Evolutionary conservation across 1,140 invertebrate genomes (phyloP).

Genomic region (Teleopsis dalmanni): DNA sequence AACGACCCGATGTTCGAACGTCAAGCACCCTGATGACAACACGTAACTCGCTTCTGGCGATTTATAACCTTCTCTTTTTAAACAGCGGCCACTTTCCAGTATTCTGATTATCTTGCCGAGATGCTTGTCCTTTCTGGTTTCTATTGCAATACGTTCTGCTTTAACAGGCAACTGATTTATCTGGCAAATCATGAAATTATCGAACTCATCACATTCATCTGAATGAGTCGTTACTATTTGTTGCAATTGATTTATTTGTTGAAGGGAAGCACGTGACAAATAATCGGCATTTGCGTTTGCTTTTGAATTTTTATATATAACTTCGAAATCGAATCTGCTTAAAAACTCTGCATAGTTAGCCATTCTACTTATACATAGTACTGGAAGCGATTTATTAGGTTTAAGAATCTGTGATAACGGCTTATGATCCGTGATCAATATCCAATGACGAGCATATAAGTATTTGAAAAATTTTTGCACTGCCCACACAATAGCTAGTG

Average conservation of each 20-base stretch:
- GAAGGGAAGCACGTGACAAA: neutral
- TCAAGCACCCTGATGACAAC: too few species aligned
- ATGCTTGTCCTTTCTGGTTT: too few species aligned
- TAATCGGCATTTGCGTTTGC: neutral
- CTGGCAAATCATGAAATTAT: neutral
- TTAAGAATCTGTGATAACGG: slow-evolving; percentile 33
- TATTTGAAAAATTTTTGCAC: slow-evolving; percentile 43
- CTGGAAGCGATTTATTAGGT: slow-evolving; percentile 13
- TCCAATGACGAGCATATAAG: slow-evolving; percentile 44
- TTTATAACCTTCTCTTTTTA: too few species aligned
- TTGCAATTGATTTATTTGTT: slow-evolving; percentile 2
- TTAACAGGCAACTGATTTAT: too few species aligned
- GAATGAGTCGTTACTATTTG: neutral
- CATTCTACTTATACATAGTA: slow-evolving; percentile 17
- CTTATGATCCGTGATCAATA: slow-evolving; percentile 46
- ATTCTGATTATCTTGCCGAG: too few species aligned
- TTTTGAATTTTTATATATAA: slow-evolving; percentile 2
- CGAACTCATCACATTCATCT: neutral
- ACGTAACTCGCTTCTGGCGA: too few species aligned
- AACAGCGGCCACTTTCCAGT: too few species aligned
- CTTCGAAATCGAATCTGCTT: slow-evolving; percentile 10
- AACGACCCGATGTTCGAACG: neutral
- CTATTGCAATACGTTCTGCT: too few species aligned
- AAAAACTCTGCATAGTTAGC: slow-evolving; percentile 22
- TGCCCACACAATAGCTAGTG: slow-evolving; percentile 40